Percentiles rank a stretch among this genome's conserved stretches.
Conservation (phyloP, 1,140 invertebrate genomes). For the Aphidius gifuensis region DNA sequence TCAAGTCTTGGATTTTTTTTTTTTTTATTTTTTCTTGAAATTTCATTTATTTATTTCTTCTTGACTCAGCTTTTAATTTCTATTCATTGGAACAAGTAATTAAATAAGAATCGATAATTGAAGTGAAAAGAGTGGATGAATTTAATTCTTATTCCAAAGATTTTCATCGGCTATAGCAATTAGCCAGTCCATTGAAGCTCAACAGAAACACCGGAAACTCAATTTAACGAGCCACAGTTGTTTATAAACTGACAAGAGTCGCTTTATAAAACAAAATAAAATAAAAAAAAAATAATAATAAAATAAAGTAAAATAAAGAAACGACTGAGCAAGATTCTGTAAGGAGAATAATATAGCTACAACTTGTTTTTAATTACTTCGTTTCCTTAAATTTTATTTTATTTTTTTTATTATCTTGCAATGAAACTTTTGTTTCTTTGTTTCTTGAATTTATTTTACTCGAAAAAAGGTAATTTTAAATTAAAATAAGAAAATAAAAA, state of each 20-base stretch:
- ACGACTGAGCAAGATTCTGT: no score
- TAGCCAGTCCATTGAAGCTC: constrained; percentile 12
- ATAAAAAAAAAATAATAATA: not conserved
- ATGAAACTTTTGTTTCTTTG: no score
- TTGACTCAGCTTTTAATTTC: not conserved
- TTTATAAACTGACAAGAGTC: constrained; percentile 13
- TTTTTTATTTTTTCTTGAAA: not conserved
- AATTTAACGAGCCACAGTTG: constrained; percentile 14
- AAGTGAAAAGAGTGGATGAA: not conserved
- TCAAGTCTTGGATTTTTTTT: not conserved
- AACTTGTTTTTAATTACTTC: no score
- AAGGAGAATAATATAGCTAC: no score
- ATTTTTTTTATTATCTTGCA: no score
- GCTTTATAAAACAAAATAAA: constrained; percentile 5
- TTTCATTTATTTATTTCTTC: no score
- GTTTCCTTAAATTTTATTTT: no score
- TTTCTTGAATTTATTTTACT: no score
- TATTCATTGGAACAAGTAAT: constrained; percentile 4
- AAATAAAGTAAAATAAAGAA: no score
- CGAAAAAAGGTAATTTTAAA: no score
- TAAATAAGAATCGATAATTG: constrained; percentile 13
- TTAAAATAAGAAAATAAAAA: no score
- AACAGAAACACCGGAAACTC: constrained; percentile 13
- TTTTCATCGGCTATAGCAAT: constrained; percentile 16
- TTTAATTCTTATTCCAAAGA: constrained; percentile 14